Percentiles rank a stretch among this genome's conserved stretches.
These are phyloP conservation scores for Cheilosia soror DNA, from an alignment of 2,888 invertebrate species.

Conservation along the genomic window DNA sequence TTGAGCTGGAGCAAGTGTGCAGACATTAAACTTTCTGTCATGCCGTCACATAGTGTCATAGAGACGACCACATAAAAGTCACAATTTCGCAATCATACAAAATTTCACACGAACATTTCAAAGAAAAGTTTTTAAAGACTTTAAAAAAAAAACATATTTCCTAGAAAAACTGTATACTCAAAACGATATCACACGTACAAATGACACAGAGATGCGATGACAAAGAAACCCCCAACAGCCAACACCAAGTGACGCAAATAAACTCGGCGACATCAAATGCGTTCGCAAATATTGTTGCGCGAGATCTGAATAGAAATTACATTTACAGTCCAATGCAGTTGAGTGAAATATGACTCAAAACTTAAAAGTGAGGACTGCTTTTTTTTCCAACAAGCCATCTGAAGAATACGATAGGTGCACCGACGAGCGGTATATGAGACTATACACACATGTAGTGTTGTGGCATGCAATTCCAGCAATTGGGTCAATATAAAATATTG, in stretches of 20 bases:
- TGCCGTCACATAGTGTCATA: too few species aligned
- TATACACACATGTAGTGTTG: conserved; percentile 36
- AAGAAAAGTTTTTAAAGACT: conserved; percentile 19
- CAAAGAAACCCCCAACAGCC: conserved; percentile 32
- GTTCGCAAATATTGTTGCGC: conserved; percentile 35
- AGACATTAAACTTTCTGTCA: too few species aligned
- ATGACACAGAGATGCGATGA: conserved; percentile 26
- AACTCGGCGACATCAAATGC: conserved; percentile 62
- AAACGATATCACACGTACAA: conserved; percentile 38
- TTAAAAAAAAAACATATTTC: conserved; percentile 12
- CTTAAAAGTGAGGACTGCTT: conserved; percentile 42
- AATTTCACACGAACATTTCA: conserved; percentile 1
- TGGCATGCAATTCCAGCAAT: conserved; percentile 66
- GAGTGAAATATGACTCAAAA: conserved; percentile 61
- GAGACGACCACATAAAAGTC: conserved; percentile 30
- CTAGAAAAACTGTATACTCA: not conserved
- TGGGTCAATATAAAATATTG: conserved; percentile 74
- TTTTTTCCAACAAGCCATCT: conserved; percentile 6
- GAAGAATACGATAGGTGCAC: conserved; percentile 8
- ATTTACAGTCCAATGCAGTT: conserved; percentile 46
- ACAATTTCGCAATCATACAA: conserved; percentile 15
- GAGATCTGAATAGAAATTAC: conserved; percentile 63
- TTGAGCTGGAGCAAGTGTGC: too few species aligned
- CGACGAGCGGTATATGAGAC: conserved; percentile 25
- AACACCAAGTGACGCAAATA: conserved; percentile 51